Base-by-base conservation (phyloP, 23 tunicate species). In the Aplidium turbinatum region DNA sequence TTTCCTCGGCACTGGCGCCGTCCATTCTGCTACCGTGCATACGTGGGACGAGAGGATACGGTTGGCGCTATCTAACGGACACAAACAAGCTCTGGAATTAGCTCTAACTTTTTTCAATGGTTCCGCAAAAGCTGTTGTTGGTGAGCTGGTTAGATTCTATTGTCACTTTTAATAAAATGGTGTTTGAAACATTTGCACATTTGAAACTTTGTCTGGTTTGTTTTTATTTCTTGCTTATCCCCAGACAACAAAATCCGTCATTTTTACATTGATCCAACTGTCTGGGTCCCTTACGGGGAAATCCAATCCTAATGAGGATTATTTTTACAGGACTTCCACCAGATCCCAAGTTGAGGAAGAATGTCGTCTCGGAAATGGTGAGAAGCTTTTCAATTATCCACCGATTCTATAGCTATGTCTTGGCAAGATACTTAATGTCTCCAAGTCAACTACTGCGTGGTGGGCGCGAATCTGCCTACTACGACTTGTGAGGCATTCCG, bases 71-170 rank as follows among this genome's bases (percentile, higher is more conserved):
- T 39, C 78, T 25, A 66, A 47, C 30, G 83, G 84, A 21, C 97
- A 91, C 79, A 76, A 91, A 52, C 48, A 78, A 26, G 97, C 97
- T 5, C 80, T 91, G 22, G 48, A 91, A 61, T 40, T 84, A 3
- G 97, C 97, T 45, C 34, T 91, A 33, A 78, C 70, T 40, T 91
- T 84, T 47, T 91, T 84, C 53, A 83, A 91, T 56, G 91, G 91
- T 22, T 65, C 72, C 2, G 97, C 97, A 6, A 91, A 83, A 60
- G 86, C 97, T 26, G 91, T 84, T 24, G 75, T 74, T 2, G 97
- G 97, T 91, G 42, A 58, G 71, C 50, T 42, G n/a, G n/a, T n/a
- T n/a, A n/a, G n/a, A n/a, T n/a, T n/a, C n/a, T n/a, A n/a, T n/a
- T n/a, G n/a, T n/a, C n/a, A n/a, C n/a, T n/a, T n/a, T n/a, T n/a